Conservation (phyloP, 2,888 invertebrate genomes). For the Drosophila aldrichi region DNA sequence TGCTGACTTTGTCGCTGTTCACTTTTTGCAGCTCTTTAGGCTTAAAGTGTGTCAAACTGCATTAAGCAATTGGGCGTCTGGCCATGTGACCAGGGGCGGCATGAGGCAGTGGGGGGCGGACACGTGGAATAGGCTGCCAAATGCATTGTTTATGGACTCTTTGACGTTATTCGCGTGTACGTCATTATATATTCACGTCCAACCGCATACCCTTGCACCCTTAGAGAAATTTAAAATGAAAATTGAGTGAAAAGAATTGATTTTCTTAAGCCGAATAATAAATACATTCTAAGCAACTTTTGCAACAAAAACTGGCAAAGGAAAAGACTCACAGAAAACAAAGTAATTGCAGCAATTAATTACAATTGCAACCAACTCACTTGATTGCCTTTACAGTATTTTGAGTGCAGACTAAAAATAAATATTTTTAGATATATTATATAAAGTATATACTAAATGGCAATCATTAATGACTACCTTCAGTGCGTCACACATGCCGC, state of each 20-base stretch:
- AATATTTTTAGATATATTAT: not conserved
- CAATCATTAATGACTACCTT: conserved; percentile 6
- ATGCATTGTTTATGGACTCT: conserved; percentile 33
- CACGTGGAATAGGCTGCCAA: not conserved
- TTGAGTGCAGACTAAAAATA: not conserved
- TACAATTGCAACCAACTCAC: not conserved
- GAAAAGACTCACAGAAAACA: not conserved
- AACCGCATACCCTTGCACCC: conserved; percentile 39
- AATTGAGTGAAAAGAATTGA: conserved; percentile 7
- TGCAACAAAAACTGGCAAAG: not conserved
- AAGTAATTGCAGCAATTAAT: not conserved
- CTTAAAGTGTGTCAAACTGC: conserved; percentile 77
- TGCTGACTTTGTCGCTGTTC: conserved; percentile 36
- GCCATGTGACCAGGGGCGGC: not conserved
- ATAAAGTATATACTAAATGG: not conserved
- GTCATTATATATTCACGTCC: conserved; percentile 54
- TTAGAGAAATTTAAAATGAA: conserved; percentile 48
- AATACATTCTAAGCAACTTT: conserved; percentile 4
- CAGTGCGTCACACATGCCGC: not conserved
- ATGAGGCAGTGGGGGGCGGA: not conserved
- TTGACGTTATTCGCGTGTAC: conserved; percentile 64
- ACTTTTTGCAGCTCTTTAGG: conserved; percentile 29
- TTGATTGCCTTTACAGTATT: not conserved
- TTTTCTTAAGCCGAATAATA: not conserved
- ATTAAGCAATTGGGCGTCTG: conserved; percentile 70